Conservation (phyloP, 2,113 vertebrate species). For the Dolichotis patagonum region DNA sequence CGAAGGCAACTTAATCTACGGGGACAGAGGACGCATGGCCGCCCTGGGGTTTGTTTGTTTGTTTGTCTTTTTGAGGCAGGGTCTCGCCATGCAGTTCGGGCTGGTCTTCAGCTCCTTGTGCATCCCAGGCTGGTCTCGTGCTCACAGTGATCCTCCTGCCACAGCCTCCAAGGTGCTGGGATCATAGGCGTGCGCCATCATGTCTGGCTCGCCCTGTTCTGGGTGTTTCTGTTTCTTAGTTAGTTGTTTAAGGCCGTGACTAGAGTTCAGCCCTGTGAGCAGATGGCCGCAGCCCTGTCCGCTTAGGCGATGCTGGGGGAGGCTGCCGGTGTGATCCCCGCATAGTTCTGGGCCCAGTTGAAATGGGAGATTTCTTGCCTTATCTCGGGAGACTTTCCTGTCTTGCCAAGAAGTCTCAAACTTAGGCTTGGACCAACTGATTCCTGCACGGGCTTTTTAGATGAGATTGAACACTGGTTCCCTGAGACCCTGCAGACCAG, state of each 20-base stretch:
- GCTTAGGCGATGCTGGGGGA: not conserved
- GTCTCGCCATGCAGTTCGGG: too few relatives aligned
- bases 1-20: not conserved
- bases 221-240: constrained; percentile 19
- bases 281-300: not conserved
- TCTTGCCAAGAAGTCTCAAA: not conserved
- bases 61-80: too few relatives aligned
- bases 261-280: not conserved
- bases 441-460: not conserved
- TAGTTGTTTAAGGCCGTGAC: not conserved
- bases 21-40: not conserved
- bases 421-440: not conserved
- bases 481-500: not conserved
- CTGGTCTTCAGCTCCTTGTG: too few relatives aligned
- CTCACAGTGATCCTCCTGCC: too few relatives aligned
- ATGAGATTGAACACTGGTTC: not conserved
- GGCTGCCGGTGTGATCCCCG: not conserved
- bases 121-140: too few relatives aligned
- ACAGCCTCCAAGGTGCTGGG: too few relatives aligned
- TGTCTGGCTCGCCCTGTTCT: not conserved
- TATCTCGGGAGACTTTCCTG: not conserved
- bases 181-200: too few relatives aligned
- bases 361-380: not conserved
- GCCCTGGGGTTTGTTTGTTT: too few relatives aligned
- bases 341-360: not conserved